These are phyloP conservation scores for Osmerus mordax DNA, from an alignment of 2,113 vertebrate species.

Conservation along the genomic window DNA sequence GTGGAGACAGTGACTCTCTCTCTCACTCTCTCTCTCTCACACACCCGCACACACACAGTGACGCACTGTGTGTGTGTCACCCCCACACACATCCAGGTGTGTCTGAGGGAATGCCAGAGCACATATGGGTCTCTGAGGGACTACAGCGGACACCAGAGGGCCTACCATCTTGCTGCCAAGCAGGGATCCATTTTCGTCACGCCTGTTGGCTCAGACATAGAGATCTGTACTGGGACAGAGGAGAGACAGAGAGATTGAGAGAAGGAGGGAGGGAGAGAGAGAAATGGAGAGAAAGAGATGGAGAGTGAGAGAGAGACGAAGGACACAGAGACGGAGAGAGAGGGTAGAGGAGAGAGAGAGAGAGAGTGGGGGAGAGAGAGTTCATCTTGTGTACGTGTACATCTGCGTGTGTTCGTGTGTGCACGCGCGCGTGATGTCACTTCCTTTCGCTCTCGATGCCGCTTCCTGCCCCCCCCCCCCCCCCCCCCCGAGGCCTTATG, in stretches of 20 bases:
- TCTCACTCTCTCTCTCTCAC: not conserved
- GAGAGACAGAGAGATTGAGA: not conserved
- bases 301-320: no score
- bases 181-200: not conserved
- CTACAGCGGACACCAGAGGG: no score
- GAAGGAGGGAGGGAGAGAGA: not conserved
- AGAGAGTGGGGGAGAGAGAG: no score
- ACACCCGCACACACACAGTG: not conserved
- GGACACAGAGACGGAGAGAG: no score
- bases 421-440: no score
- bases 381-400: no score
- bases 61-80: not conserved
- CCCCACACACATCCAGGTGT: not conserved
- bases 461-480: no score
- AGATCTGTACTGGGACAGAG: not conserved
- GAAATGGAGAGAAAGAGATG: no score
- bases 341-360: no score
- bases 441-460: no score
- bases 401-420: no score
- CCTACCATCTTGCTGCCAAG: not conserved
- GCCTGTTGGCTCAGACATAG: not conserved
- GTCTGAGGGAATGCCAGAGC: not conserved
- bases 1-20: not conserved
- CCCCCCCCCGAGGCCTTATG: no score
- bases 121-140: not conserved